These are phyloP conservation scores for Dicranocentrus wangi DNA, from an alignment of 2,888 invertebrate genomes.

Conservation along the genomic window DNA sequence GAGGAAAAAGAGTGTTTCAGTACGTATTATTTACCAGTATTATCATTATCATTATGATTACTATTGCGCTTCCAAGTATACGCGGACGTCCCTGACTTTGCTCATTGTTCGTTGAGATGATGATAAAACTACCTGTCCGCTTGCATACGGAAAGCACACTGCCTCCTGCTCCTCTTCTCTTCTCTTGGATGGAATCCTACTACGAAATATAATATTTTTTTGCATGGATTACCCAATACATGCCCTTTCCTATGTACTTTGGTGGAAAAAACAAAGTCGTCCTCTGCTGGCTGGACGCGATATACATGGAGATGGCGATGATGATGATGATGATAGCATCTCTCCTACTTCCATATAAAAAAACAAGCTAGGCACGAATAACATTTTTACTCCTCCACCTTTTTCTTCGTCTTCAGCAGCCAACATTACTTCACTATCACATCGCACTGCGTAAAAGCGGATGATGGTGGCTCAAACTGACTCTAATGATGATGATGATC, in stretches of 20 bases:
- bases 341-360: conserved; percentile 12
- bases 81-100: neutral
- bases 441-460: conserved; percentile 32
- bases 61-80: neutral
- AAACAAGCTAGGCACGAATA: neutral
- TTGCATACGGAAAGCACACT: too few species aligned
- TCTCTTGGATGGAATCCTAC: too few species aligned
- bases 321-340: conserved; percentile 1
- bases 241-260: neutral
- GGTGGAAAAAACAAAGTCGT: neutral
- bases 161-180: too few species aligned
- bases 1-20: neutral
- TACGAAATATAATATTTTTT: neutral
- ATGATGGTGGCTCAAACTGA: conserved; percentile 45
- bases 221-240: neutral
- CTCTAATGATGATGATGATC: conserved; percentile 34
- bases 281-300: neutral
- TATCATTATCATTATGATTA: neutral
- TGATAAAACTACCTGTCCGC: too few species aligned
- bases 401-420: neutral
- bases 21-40: conserved; percentile 3
- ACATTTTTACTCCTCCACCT: conserved; percentile 15
- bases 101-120: too few species aligned
- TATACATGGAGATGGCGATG: too few species aligned
- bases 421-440: neutral